phyloP scores from a whole-genome alignment of 2,888 invertebrate species.

The Esperia sulphurella region DNA sequence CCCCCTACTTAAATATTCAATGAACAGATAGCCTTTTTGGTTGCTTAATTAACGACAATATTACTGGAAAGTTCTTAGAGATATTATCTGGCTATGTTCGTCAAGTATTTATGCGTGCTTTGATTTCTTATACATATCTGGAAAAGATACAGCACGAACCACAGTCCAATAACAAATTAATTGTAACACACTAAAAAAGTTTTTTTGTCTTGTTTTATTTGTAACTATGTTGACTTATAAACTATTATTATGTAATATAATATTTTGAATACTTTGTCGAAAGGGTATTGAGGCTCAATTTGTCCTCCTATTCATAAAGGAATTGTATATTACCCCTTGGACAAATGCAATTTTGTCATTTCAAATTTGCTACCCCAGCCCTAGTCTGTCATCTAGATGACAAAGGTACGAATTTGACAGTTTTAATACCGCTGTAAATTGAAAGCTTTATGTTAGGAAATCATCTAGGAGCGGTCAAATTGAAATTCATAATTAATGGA shows the following conservation, averaged over 20 bases:
- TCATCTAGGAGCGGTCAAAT: constrained; percentile 17
- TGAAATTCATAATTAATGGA: constrained; percentile 26
- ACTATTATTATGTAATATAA: no score
- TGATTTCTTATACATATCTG: no score
- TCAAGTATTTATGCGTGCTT: no score
- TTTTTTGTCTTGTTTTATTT: no score
- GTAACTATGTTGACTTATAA: no score
- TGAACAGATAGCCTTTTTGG: constrained; percentile 47
- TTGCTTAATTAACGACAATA: constrained; percentile 37
- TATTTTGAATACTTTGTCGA: no score
- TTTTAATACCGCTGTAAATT: constrained; percentile 4
- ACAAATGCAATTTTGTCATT: background rate
- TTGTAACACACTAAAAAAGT: no score
- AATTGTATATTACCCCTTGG: background rate
- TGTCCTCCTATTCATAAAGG: background rate
- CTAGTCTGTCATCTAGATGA: constrained; percentile 1
- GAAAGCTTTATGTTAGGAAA: background rate
- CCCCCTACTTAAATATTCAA: constrained; percentile 50
- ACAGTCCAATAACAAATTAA: no score
- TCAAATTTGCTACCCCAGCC: background rate
- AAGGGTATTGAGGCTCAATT: no score
- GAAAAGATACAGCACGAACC: no score
- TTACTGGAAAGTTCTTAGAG: background rate
- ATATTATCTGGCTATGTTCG: background rate
- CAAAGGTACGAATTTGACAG: constrained; percentile 5